Evolutionary conservation across 92 coral and sea anemone genomes (phyloP).

Genomic region (Scolanthus callimorphus): DNA sequence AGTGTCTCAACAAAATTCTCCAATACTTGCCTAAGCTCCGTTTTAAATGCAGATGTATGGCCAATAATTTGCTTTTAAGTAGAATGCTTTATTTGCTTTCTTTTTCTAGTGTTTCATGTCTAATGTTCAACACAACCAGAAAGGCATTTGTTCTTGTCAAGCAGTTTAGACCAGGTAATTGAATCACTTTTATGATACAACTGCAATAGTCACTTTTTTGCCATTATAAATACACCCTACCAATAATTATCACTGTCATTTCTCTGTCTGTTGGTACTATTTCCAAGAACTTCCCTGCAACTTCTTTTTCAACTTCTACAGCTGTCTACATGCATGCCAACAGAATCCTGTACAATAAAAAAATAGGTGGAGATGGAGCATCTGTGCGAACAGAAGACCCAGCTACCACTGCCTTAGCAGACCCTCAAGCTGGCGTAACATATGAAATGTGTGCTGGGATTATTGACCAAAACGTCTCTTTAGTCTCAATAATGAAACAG

Average conservation of each 20-base stretch:
- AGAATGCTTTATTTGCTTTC: too few relatives aligned
- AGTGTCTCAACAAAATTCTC: too few relatives aligned
- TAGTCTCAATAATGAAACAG: constrained; percentile 69
- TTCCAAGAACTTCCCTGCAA: too few relatives aligned
- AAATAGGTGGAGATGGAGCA: constrained; percentile 19
- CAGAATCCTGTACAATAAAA: constrained; percentile 55
- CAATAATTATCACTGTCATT: too few relatives aligned
- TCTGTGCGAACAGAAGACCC: constrained; percentile 56
- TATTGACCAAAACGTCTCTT: constrained; percentile 74
- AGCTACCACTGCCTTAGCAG: constrained; percentile 56
- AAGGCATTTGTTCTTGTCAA: constrained; percentile 85
- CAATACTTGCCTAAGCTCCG: too few relatives aligned
- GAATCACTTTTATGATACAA: too few relatives aligned
- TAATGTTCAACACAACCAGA: constrained; percentile 88
- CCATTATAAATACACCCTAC: too few relatives aligned
- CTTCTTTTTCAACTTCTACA: constrained; percentile 6
- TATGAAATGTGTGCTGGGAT: constrained; percentile 99
- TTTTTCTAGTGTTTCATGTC: constrained; percentile 51
- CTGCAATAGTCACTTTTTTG: too few relatives aligned
- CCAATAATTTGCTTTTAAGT: too few relatives aligned
- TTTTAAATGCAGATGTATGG: too few relatives aligned
- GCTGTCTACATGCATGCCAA: constrained; percentile 91
- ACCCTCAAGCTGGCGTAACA: constrained; percentile 69
- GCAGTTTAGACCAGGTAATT: constrained; percentile 98
- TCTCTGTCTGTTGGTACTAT: too few relatives aligned